These are phyloP conservation scores for Notamacropus eugenii DNA, from an alignment of 2,797 vertebrate genomes.

Conservation along the genomic window DNA sequence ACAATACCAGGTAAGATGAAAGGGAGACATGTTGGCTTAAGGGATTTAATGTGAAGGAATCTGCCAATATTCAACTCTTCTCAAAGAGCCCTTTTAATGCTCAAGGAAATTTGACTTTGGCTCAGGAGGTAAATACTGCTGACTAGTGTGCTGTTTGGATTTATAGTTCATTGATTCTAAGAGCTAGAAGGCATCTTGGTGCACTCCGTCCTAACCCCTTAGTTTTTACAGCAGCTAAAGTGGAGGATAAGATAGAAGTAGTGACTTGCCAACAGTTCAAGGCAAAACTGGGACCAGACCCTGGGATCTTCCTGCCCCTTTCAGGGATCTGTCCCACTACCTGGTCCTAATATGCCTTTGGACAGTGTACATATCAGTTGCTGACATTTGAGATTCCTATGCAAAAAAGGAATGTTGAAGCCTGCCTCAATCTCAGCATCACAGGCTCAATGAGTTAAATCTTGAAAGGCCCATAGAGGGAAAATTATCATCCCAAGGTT, in stretches of 20 bases:
- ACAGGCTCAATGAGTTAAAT: background rate
- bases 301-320: background rate
- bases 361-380: background rate
- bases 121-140: background rate
- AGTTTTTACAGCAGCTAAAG: background rate
- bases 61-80: background rate
- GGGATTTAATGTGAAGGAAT: background rate
- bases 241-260: background rate
- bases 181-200: background rate
- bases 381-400: background rate
- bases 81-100: background rate
- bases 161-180: background rate
- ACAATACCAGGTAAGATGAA: conserved; percentile 84
- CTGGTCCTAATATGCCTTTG: background rate
- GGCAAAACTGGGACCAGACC: background rate
- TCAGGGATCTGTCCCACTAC: background rate
- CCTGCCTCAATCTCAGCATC: background rate
- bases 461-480: background rate
- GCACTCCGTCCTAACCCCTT: background rate
- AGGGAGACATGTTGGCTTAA: background rate
- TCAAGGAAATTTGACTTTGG: background rate
- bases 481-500: background rate
- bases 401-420: background rate
- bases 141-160: background rate
- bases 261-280: background rate